Conservation (phyloP, 2,797 vertebrate genomes). For the Macroramphosus scolopax region DNA sequence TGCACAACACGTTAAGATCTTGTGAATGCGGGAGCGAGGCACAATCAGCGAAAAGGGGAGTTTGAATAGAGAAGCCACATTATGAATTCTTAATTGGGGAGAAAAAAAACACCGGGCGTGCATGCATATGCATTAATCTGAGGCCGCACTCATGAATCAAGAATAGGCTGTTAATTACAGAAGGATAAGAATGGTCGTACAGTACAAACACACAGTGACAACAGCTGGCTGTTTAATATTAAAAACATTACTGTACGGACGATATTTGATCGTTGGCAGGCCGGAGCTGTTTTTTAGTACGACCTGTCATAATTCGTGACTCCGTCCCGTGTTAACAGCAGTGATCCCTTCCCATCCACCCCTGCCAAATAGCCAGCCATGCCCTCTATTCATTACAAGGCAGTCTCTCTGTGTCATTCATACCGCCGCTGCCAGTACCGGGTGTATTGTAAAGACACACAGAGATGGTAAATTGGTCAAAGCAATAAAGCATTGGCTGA, state of each 20-base stretch:
- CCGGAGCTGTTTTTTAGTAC: constrained; percentile 1
- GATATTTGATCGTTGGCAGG: constrained; percentile 44
- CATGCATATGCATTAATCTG: constrained; percentile 49
- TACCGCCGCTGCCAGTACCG: constrained; percentile 49
- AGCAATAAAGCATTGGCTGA: constrained; percentile 49
- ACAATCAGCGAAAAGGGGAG: too few relatives aligned
- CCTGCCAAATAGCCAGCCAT: constrained; percentile 62
- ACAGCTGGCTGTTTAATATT: constrained; percentile 29
- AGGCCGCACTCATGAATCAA: constrained; percentile 41
- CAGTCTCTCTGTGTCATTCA: constrained; percentile 42
- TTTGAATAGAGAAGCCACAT: background rate
- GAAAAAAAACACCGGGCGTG: too few relatives aligned
- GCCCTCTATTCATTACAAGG: constrained; percentile 66
- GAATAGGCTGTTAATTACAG: constrained; percentile 41
- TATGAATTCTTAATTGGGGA: constrained; percentile 35
- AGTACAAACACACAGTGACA: constrained; percentile 29
- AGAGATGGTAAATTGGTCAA: constrained; percentile 44
- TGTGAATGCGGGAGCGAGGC: too few relatives aligned
- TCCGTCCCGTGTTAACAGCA: constrained; percentile 51
- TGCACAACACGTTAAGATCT: background rate
- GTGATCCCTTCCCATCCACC: constrained; percentile 52
- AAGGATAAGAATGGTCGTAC: constrained; percentile 12
- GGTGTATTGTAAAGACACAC: constrained; percentile 40
- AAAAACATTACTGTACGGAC: constrained; percentile 19
- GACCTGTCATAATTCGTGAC: constrained; percentile 52